Percentiles rank a stretch among this genome's conserved stretches.
These are phyloP conservation scores for Aldrovandia affinis DNA, from an alignment of 2,797 vertebrate genomes.

Conservation along the genomic window DNA sequence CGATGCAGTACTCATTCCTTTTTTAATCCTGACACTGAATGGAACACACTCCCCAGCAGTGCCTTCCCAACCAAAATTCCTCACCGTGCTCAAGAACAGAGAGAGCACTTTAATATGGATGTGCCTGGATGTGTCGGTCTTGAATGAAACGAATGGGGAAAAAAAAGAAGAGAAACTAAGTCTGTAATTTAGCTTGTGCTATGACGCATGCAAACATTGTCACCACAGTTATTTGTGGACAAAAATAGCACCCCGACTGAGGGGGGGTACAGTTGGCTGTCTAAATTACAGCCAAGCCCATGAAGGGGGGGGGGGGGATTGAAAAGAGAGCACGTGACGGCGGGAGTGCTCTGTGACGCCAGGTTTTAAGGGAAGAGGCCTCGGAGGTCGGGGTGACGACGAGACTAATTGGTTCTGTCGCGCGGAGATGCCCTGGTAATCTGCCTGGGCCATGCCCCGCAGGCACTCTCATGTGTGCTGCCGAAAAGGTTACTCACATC, in stretches of 20 bases:
- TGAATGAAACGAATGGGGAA: neutral
- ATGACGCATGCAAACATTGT: neutral
- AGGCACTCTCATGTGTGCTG: neutral
- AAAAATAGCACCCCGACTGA: neutral
- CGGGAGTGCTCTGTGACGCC: neutral
- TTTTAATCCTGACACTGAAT: conserved; percentile 3
- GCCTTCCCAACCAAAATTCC: conserved; percentile 2
- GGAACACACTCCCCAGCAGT: neutral
- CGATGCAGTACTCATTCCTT: neutral
- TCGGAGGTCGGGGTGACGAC: neutral
- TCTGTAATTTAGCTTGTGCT: neutral
- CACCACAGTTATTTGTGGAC: neutral
- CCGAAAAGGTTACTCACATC: neutral
- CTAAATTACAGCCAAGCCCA: neutral
- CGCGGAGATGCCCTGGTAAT: neutral
- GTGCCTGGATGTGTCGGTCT: neutral
- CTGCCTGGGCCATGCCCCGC: neutral
- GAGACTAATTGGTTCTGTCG: neutral
- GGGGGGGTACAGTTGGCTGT: neutral
- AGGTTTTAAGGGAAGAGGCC: neutral
- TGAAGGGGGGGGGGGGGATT: neutral
- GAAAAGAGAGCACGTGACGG: neutral
- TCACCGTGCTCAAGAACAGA: neutral
- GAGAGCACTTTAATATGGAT: neutral
- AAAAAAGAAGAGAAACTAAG: neutral